Base-by-base conservation (phyloP, 2,888 invertebrate species). In the Crioceris asparagi region DNA sequence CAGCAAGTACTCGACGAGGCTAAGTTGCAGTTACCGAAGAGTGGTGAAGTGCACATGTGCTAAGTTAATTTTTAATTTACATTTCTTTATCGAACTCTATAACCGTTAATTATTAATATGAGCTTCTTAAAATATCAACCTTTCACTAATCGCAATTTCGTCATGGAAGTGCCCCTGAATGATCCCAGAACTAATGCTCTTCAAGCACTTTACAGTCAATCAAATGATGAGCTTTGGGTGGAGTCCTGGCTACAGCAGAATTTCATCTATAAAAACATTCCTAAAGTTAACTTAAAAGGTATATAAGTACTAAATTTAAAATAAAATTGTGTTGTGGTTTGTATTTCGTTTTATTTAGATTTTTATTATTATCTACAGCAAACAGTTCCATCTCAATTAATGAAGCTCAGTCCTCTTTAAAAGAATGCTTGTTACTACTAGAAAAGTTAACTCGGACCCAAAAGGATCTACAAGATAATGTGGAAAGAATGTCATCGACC, bases 1-100 rank as follows among this genome's bases (percentile, higher is more conserved):
- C 55, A 73, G 41, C 70, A 74, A 60, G 67, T 79, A 10, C 60
- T 90, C 3, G 72, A 74, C 49, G 83, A 79, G 40, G 77, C 81
- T 1, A 74, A 77, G 52, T 51, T 59, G n/a, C 72, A 76, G 51
- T 61, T 77, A 32, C 68, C 72, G 0, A 65, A 68, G 35, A 49
- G 61, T 26, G 56, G 53, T 29, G 61, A 59, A 46, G 36, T 50
- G 31, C 53, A 53, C 32, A 49, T 51, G 53, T 53, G 53, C 44
- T 43, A 46, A 50, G 31, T 47, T 23, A 29, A 11, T 21, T 23
- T 23, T 2, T 29, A 10, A 7, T 21, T 30, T 30, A 23, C n/a
- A 14, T 14, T 11, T 29, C 14, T 12, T 29, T 29, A 15, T 29
- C 5, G 12, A 10, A 10, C 4, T 29, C 12, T 27, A 4, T 35